Evolutionary conservation across 2,888 invertebrate species (phyloP), one percentile per base, ranked within the genome.

Genomic region (Vesta saturnalis): DNA sequence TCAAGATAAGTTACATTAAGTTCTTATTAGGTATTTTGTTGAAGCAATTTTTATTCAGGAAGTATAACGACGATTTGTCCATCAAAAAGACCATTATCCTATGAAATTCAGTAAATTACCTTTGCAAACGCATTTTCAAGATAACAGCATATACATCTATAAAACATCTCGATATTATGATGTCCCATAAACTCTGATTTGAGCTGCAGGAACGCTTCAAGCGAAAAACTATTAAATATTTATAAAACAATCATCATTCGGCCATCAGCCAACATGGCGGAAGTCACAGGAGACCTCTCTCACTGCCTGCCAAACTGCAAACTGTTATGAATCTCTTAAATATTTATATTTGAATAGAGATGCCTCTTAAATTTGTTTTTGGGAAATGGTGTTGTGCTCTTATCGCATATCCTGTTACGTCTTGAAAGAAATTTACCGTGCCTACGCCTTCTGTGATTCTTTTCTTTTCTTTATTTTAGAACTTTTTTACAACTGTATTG

Each of bases 171-270:
- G 80, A 83, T 81, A 83, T 84, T 84, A 84, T 82, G 83, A 83
- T 81, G 82, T 82, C 83, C 82, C 83, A 84, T 84, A 84, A 84
- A 84, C 83, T 82, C 83, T 84, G 84, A 84, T 84, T 84, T 84
- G 82, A 82, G 83, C 80, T 77, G 77, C 76, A 71, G 77, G 78
- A 77, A 75, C 78, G 81, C 78, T 77, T 76, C 78, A 74, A 77
- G 78, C 81, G 77, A 76, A 74, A 70, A 72, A 73, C 76, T 75
- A 81, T 84, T 77, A 83, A 84, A 83, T 84, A 84, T 84, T 84
- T 82, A 84, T 83, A 82, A 84, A 84, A 84, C 84, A 84, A 84
- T 84, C 84, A 84, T 84, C 84, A 84, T 84, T 83, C 84, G 84
- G 78, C 84, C 84, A 84, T 84, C 84, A 84, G 78, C 78, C 83